A percentile compares a stretch with the other conserved stretches of the same genome.
These are phyloP conservation scores for Beroe ovata DNA, from an alignment of 37 sponge, comb jelly and placozoan genomes.

Conservation along the genomic window DNA sequence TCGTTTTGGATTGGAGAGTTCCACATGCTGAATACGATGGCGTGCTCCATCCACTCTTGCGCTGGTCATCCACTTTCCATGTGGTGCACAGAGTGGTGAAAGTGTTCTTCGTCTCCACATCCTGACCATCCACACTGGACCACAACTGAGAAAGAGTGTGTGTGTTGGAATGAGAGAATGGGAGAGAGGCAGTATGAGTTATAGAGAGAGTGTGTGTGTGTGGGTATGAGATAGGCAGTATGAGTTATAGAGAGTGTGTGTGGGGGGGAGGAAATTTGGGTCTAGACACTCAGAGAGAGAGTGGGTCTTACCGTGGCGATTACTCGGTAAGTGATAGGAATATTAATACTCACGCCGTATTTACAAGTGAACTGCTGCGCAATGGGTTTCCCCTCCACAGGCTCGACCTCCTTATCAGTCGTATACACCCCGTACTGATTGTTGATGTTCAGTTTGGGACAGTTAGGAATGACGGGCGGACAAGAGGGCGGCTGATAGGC, in stretches of 20 bases:
- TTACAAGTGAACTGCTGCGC: neutral
- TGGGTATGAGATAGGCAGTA: too few relatives aligned
- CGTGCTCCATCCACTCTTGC: slow-evolving; percentile 10
- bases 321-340: too few relatives aligned
- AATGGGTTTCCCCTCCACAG: neutral
- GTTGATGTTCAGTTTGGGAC: neutral
- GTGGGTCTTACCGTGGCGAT: too few relatives aligned
- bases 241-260: too few relatives aligned
- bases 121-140: neutral
- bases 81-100: slow-evolving; percentile 10
- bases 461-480: slow-evolving; percentile 35
- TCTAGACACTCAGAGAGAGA: too few relatives aligned
- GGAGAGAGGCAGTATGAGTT: too few relatives aligned
- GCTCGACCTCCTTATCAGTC: neutral
- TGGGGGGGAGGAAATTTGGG: too few relatives aligned
- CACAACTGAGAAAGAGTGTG: too few relatives aligned
- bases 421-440: slow-evolving; percentile 1
- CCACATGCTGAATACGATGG: slow-evolving; percentile 12
- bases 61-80: neutral
- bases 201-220: too few relatives aligned
- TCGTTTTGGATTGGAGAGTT: neutral
- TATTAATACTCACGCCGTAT: slow-evolving; percentile 23
- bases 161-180: too few relatives aligned
- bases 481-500: slow-evolving; percentile 33
- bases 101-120: neutral